Conservation (phyloP, 2,888 invertebrate genomes). For the Hydrotaea diabolus region DNA sequence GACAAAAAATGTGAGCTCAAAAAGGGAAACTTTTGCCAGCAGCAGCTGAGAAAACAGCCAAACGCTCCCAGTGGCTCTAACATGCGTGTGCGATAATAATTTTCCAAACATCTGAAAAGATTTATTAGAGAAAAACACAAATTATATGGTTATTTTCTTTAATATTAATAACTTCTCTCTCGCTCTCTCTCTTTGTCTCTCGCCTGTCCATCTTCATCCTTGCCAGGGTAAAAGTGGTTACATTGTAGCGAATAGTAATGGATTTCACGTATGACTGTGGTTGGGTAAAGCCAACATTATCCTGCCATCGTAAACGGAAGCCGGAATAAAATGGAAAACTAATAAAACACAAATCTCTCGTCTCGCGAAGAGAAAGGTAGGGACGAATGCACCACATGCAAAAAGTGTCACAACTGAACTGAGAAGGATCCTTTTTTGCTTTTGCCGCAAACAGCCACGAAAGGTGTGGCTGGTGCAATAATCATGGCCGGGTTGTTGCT, state of each 20-base stretch:
- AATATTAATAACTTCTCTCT: slow-evolving; percentile 55
- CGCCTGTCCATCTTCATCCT: too few species aligned
- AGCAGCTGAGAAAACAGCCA: slow-evolving; percentile 18
- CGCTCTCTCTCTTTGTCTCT: not conserved
- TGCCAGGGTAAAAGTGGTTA: slow-evolving; percentile 48
- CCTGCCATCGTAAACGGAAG: too few species aligned
- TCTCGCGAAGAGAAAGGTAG: slow-evolving; percentile 51
- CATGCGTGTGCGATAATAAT: slow-evolving; percentile 33
- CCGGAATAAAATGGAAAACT: slow-evolving; percentile 58
- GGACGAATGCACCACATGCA: slow-evolving; percentile 64
- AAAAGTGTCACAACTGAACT: slow-evolving; percentile 48
- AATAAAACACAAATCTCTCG: slow-evolving; percentile 61
- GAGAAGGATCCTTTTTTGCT: not conserved
- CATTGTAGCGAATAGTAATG: slow-evolving; percentile 47
- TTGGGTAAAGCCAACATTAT: slow-evolving; percentile 56
- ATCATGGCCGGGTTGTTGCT: slow-evolving; percentile 35
- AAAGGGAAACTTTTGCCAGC: slow-evolving; percentile 26
- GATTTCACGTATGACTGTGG: slow-evolving; percentile 34
- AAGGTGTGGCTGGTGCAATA: slow-evolving; percentile 64
- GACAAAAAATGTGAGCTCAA: slow-evolving; percentile 59
- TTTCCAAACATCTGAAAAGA: slow-evolving; percentile 43
- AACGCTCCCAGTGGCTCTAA: not conserved
- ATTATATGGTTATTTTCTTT: slow-evolving; percentile 57
- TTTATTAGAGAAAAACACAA: slow-evolving; percentile 64
- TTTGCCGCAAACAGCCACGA: not conserved